Evolutionary conservation across 1,140 invertebrate genomes (phyloP), one percentile per base, ranked within the genome.

Genomic region (Diorhabda elongata): DNA sequence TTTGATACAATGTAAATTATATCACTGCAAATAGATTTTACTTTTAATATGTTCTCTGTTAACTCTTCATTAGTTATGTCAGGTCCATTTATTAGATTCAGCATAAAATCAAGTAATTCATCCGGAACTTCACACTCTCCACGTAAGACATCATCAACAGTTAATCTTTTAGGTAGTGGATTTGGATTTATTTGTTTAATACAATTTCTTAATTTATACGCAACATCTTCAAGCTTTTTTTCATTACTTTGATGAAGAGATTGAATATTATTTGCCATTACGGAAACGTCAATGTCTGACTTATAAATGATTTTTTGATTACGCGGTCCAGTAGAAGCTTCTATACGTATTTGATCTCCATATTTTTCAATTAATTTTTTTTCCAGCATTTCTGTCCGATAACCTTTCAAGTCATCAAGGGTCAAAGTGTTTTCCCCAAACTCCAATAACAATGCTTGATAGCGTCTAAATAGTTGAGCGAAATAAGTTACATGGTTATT

Each of bases 51-150:
- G 9, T 5, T 52, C 5, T 52, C 47, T 5, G 5, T 52, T 52
- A 9, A 52, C 5, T 52, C 47, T 52, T 5, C 9, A 9, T 52
- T 52, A 9, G 11, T n/a, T 6, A 68, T 6, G 67, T 80, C 66
- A 58, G 74, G 73, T 42, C 77, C 76, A 69, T 71, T 5, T 44
- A 77, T 70, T 42, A 80, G 67, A 69, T 76, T 72, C 62, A 60
- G 62, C 56, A 78, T 72, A 69, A 80, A 80, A 75, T 76, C 59
- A 66, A 76, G 64, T 69, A 79, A 73, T 72, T 72, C 7, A 26
- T 76, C 56, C 59, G 77, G 79, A 74, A 78, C 76, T n/a, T 73
- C 71, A 47, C 78, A 79, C 73, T 79, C 77, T 71, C 77, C 78
- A 45, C 63, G 70, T 69, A 80, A 78, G 43, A 79, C 57, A 65